phyloP scores from a whole-genome alignment of 64 coral and sea anemone genomes.

The Pachyseris speciosa region DNA sequence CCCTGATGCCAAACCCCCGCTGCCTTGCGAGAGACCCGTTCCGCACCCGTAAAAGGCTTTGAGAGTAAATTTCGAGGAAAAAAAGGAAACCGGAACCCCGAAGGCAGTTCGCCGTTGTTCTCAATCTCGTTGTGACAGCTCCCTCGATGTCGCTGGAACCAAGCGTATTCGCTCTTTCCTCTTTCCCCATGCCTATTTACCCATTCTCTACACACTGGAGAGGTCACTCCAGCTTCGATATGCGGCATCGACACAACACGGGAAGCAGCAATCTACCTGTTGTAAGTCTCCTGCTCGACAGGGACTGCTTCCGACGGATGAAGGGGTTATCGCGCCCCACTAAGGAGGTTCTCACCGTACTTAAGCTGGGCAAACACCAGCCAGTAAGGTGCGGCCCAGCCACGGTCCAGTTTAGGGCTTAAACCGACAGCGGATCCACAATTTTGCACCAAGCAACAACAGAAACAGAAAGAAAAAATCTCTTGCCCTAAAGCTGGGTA shows the following conservation, averaged over 20 bases:
- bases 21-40: not conserved
- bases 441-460: no score
- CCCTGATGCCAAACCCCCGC: not conserved
- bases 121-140: constrained; percentile 52
- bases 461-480: no score
- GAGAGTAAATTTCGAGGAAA: constrained; percentile 38
- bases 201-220: not conserved
- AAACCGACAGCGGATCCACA: no score
- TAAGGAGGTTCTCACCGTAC: no score
- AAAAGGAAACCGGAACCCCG: not conserved
- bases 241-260: constrained; percentile 9
- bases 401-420: no score
- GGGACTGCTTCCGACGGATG: no score
- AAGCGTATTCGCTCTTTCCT: constrained; percentile 48
- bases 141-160: constrained; percentile 17
- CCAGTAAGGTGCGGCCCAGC: no score
- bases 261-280: not conserved
- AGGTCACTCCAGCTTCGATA: constrained; percentile 15
- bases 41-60: not conserved
- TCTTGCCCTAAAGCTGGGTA: no score
- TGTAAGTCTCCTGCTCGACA: no score
- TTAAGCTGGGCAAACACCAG: no score
- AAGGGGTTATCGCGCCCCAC: no score
- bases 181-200: not conserved
- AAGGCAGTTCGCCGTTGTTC: constrained; percentile 7